These are phyloP conservation scores for Oxystoma pomonae DNA, from an alignment of 2,888 invertebrate genomes.

Conservation along the genomic window DNA sequence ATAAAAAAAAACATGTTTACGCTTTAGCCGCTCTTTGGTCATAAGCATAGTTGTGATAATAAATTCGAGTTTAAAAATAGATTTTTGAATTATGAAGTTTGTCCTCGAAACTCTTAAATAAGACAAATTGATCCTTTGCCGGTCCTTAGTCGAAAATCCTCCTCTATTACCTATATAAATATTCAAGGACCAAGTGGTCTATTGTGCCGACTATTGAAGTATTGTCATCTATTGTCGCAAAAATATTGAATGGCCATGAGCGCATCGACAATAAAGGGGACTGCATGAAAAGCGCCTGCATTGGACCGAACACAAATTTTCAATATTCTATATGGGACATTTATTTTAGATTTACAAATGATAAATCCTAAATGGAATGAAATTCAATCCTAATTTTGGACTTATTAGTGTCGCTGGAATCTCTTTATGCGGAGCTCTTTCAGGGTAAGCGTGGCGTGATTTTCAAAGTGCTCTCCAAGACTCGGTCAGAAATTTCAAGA, in stretches of 20 bases:
- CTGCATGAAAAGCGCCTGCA: constrained; percentile 15
- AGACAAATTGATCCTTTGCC: background rate
- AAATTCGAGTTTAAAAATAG: too few species aligned
- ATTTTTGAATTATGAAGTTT: background rate
- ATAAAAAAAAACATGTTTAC: too few species aligned
- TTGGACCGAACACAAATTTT: constrained; percentile 16
- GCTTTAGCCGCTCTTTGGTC: too few species aligned
- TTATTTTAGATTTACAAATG: constrained; percentile 36
- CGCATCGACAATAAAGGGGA: background rate
- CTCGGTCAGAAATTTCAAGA: constrained; percentile 28
- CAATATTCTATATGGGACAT: constrained; percentile 20
- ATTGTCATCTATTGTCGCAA: background rate
- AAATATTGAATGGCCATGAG: background rate
- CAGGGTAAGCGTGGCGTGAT: constrained; percentile 17
- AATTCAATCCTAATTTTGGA: constrained; percentile 32
- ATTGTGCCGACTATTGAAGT: background rate
- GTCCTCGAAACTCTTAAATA: background rate
- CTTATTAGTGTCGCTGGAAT: constrained; percentile 31
- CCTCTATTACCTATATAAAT: background rate
- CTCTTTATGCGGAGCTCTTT: constrained; percentile 15
- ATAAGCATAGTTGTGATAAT: too few species aligned
- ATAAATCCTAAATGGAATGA: constrained; percentile 36
- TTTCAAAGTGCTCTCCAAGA: constrained; percentile 29
- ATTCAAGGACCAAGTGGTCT: background rate
- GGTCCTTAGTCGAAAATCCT: too few species aligned